A percentile compares a stretch with the other conserved stretches of the same genome.
Conservation (phyloP, 1,140 invertebrate genomes). For the Homalodisca vitripennis region DNA sequence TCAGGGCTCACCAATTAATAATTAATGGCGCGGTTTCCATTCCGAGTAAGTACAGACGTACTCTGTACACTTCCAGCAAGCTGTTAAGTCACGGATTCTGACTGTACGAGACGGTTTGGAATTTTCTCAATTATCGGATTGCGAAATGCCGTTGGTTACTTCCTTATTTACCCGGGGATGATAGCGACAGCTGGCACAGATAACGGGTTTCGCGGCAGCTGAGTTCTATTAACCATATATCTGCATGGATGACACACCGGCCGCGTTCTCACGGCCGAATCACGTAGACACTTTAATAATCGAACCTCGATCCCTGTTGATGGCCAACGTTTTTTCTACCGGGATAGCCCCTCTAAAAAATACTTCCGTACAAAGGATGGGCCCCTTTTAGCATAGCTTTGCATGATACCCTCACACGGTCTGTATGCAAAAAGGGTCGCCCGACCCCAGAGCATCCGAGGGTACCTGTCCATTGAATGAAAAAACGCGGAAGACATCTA, state of each 20-base stretch:
- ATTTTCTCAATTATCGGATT: no score
- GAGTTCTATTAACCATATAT: conserved; percentile 4
- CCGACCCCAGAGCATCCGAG: not conserved
- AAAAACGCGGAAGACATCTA: conserved; percentile 24
- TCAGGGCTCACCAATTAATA: no score
- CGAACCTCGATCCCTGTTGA: not conserved
- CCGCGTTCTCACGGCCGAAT: not conserved
- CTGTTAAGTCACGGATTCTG: no score
- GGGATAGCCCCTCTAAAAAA: conserved; percentile 21
- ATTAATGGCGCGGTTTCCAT: no score
- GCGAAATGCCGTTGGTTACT: no score
- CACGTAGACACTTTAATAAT: not conserved
- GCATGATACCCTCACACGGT: not conserved
- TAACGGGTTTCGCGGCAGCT: not conserved
- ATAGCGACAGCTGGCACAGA: not conserved
- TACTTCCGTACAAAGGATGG: conserved; percentile 10
- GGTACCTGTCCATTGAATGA: conserved; percentile 22
- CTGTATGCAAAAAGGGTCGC: not conserved
- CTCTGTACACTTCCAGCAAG: no score
- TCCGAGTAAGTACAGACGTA: no score
- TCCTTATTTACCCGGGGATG: no score
- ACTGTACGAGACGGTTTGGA: no score
- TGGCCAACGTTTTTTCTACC: conserved; percentile 13
- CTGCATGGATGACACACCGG: conserved; percentile 19
- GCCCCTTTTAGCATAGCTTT: conserved; percentile 22